These are phyloP conservation scores for Xyrauchen texanus DNA, from an alignment of 2,113 vertebrate species.

Conservation along the genomic window DNA sequence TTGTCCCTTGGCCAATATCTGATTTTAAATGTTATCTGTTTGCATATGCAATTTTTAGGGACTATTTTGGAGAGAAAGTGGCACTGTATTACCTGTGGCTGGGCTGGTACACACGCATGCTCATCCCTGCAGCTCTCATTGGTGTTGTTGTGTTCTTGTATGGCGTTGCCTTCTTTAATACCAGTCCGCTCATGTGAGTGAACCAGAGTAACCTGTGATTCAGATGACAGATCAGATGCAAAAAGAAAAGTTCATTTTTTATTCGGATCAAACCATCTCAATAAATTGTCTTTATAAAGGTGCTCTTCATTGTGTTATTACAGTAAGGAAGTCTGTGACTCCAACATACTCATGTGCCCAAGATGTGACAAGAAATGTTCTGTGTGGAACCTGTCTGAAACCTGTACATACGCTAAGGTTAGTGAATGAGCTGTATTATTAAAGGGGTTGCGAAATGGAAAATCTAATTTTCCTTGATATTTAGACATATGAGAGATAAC, in stretches of 20 bases:
- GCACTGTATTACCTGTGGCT: conserved; percentile 93
- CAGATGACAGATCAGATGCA: not conserved
- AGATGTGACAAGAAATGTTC: conserved; percentile 80
- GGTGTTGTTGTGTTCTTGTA: conserved; percentile 80
- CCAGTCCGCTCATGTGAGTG: conserved; percentile 87
- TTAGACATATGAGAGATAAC: no score
- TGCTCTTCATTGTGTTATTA: not conserved
- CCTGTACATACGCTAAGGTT: conserved; percentile 88
- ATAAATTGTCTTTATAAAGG: no score
- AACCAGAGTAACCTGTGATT: not conserved
- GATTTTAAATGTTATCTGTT: not conserved
- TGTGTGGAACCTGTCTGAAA: conserved; percentile 82
- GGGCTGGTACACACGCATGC: conserved; percentile 87
- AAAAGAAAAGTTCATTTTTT: conserved; percentile 60
- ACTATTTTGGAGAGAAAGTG: conserved; percentile 92
- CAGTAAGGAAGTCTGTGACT: conserved; percentile 89
- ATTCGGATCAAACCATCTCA: no score
- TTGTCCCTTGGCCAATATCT: not conserved
- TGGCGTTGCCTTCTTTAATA: conserved; percentile 78
- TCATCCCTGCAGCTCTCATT: conserved; percentile 72
- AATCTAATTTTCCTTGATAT: no score
- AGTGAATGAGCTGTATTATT: not conserved
- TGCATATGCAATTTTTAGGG: conserved; percentile 63
- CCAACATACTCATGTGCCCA: conserved; percentile 84
- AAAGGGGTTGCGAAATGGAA: no score